These are phyloP conservation scores for Echiichthys vipera DNA, from an alignment of 2,797 vertebrate genomes.

Conservation along the genomic window DNA sequence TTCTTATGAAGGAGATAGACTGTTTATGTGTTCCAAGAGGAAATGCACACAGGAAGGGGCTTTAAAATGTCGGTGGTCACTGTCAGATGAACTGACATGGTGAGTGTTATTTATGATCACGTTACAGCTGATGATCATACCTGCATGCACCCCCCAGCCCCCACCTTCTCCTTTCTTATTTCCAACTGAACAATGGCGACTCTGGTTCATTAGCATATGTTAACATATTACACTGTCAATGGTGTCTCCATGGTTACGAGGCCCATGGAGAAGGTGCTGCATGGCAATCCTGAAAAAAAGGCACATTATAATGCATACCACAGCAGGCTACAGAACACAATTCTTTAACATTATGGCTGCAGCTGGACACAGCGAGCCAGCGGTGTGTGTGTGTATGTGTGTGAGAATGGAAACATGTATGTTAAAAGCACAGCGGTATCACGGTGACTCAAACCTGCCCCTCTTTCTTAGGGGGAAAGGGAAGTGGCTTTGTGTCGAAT, in stretches of 20 bases:
- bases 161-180: not conserved
- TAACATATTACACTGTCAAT: slow-evolving; percentile 52
- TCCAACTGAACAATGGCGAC: slow-evolving; percentile 3
- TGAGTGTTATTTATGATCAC: slow-evolving; percentile 34
- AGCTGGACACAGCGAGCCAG: slow-evolving; percentile 31
- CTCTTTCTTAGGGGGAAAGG: slow-evolving; percentile 64
- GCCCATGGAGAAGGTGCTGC: slow-evolving; percentile 53
- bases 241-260: slow-evolving; percentile 71
- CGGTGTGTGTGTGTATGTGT: not conserved
- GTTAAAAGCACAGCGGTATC: slow-evolving; percentile 15
- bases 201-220: slow-evolving; percentile 55
- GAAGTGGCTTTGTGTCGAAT: slow-evolving; percentile 75
- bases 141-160: slow-evolving; percentile 25
- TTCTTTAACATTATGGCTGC: slow-evolving; percentile 25
- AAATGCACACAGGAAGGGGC: slow-evolving; percentile 27
- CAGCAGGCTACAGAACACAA: slow-evolving; percentile 4
- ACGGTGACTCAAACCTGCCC: slow-evolving; percentile 52
- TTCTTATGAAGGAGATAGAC: slow-evolving; percentile 8
- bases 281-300: slow-evolving; percentile 25
- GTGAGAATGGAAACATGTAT: not conserved
- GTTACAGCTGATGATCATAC: slow-evolving; percentile 18
- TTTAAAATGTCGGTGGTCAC: slow-evolving; percentile 36
- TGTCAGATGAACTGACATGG: slow-evolving; percentile 46
- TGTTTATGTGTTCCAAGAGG: slow-evolving; percentile 24
- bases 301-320: slow-evolving; percentile 22